These are phyloP conservation scores for Rhyacophila evoluta DNA, from an alignment of 2,888 invertebrate species.

Conservation along the genomic window DNA sequence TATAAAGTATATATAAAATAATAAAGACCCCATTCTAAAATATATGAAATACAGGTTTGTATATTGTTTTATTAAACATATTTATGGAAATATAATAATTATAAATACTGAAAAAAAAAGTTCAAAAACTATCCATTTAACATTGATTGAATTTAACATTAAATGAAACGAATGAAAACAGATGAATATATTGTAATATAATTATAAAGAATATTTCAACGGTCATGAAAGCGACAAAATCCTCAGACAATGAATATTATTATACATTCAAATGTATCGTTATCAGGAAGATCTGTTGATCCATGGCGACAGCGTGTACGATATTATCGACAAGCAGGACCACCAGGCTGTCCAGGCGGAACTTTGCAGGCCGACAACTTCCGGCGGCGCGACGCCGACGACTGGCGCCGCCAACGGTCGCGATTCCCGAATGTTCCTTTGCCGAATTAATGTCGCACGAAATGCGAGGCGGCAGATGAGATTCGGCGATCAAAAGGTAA, in stretches of 20 bases:
- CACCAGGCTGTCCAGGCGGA: conserved; percentile 96
- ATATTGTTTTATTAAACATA: no score
- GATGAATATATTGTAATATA: no score
- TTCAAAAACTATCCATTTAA: no score
- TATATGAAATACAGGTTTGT: no score
- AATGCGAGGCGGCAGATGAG: conserved; percentile 97
- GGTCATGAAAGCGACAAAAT: not conserved
- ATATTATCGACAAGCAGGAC: conserved; percentile 99
- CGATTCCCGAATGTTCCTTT: conserved; percentile 87
- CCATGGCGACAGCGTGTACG: conserved; percentile 98
- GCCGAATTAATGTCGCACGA: conserved; percentile 98
- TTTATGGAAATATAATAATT: no score
- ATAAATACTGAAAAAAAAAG: no score
- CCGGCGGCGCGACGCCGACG: conserved; percentile 70
- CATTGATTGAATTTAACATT: no score
- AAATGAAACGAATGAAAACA: no score
- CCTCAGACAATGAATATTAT: not conserved
- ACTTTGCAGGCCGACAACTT: conserved; percentile 74
- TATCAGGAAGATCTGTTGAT: conserved; percentile 95
- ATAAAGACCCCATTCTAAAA: no score
- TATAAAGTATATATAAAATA: not conserved
- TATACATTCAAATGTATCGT: not conserved
- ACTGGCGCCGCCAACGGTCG: conserved; percentile 64
- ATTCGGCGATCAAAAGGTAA: conserved; percentile 98
- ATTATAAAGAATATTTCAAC: no score